phyloP scores from a whole-genome alignment of 2,797 vertebrate genomes.

The Triplophysa bombifrons region DNA sequence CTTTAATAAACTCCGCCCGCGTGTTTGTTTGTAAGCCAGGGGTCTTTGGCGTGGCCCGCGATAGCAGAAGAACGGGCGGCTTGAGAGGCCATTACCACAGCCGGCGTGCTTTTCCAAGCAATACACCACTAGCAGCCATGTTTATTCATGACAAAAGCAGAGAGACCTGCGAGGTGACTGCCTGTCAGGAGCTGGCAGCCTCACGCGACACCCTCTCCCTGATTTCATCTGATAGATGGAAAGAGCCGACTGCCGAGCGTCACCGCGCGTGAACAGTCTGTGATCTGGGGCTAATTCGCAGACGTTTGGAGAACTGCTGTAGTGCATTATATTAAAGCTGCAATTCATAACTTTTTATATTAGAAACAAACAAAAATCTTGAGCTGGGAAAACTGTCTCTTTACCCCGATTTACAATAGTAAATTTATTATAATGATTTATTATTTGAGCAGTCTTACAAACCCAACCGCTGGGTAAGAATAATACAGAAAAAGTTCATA shows the following conservation, averaged over 20 bases:
- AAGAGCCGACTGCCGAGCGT: conserved; percentile 36
- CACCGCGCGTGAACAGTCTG: conserved; percentile 24
- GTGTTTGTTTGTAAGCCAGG: conserved; percentile 57
- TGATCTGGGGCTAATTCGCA: conserved; percentile 54
- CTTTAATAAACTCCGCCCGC: conserved; percentile 58
- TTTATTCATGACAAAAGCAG: conserved; percentile 74
- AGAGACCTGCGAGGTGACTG: conserved; percentile 75
- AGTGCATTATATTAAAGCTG: not conserved
- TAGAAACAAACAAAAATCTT: too few relatives aligned
- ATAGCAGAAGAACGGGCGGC: conserved; percentile 50
- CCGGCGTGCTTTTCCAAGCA: conserved; percentile 54
- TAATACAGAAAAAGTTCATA: too few relatives aligned
- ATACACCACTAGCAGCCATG: conserved; percentile 66
- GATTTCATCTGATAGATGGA: conserved; percentile 63
- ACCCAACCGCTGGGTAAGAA: too few relatives aligned
- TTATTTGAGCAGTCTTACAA: not conserved
- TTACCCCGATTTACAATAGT: too few relatives aligned
- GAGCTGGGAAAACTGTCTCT: too few relatives aligned
- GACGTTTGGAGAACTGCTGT: conserved; percentile 43
- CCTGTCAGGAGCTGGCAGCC: conserved; percentile 69
- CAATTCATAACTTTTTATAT: too few relatives aligned
- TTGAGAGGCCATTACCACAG: conserved; percentile 64
- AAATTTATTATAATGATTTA: not conserved
- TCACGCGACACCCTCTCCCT: conserved; percentile 57
- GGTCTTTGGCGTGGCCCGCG: conserved; percentile 48